Evolutionary conservation across 2,797 vertebrate genomes (phyloP), one percentile per base, ranked within the genome.

Genomic region (Sebastes iracundus): DNA sequence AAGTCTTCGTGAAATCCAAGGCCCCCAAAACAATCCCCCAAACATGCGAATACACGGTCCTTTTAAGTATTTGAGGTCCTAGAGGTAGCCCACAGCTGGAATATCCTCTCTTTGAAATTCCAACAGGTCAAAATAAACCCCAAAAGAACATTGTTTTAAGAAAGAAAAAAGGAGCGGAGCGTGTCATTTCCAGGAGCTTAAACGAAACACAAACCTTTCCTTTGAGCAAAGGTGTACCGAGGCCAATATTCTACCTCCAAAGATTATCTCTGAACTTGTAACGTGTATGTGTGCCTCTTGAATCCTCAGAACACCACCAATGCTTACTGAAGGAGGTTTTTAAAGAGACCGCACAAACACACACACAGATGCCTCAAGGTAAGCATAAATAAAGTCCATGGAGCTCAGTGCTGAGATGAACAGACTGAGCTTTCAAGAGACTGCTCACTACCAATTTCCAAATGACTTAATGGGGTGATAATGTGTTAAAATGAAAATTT

Each of bases 391-490:
- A 88, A 85, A 86, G 83, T 83, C 79, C 68, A 62, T 71, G 52
- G 33, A 80, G 85, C 77, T 72, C 72, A 70, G 53, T 12, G 12
- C 61, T 52, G 33, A 76, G 64, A 83, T 80, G 68, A 91, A 82
- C 75, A 85, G 75, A 77, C 63, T 69, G 81, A 82, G 87, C 79
- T 82, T 90, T 79, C 28, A 72, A 86, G 52, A 87, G 55, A 61
- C 74, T 75, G 59, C 72, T 79, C 12, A 9, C 79, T 70, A 69
- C 72, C 77, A 87, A 68, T 89, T 90, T 92, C 69, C 76, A 83
- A 93, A 94, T 86, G 83, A 90, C 83, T 94, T 94, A 93, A 94
- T 90, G 76, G 85, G 84, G 62, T 84, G 90, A 84, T 91, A 90
- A 91, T 90, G 83, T 92, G 79, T 85, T 89, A 69, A 92, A 93